These are phyloP conservation scores for Palaemon carinicauda DNA, from an alignment of 1,140 invertebrate genomes.

Conservation along the genomic window DNA sequence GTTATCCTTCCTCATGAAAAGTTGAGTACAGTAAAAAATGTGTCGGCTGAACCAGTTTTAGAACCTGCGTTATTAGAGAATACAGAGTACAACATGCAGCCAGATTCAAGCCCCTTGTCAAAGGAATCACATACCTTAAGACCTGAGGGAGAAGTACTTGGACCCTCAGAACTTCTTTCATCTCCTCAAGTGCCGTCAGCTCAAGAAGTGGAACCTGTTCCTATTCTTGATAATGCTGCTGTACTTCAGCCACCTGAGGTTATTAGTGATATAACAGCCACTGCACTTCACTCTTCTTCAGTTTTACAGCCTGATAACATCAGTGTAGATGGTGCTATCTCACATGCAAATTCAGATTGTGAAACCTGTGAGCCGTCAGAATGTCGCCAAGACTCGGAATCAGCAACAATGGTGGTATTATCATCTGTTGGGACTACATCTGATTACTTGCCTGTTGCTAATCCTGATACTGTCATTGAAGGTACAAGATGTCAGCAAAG, in stretches of 20 bases:
- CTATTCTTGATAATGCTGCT: background rate
- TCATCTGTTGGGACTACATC: constrained; percentile 21
- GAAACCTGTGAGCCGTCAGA: background rate
- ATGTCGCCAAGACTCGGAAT: background rate
- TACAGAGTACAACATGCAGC: background rate
- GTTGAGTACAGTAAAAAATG: background rate
- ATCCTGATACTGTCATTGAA: constrained; percentile 5
- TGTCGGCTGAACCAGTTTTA: background rate
- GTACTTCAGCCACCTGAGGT: constrained; percentile 30
- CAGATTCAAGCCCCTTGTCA: background rate
- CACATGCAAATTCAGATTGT: background rate
- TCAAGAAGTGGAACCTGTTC: constrained; percentile 19
- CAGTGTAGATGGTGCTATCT: background rate
- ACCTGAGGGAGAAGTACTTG: constrained; percentile 8
- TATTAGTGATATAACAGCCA: background rate
- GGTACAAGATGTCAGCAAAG: constrained; percentile 10
- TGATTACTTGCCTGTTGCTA: constrained; percentile 19
- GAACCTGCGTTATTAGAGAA: background rate
- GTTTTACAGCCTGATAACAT: constrained; percentile 32
- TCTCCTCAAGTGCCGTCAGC: constrained; percentile 13
- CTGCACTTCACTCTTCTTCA: background rate
- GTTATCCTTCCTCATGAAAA: constrained; percentile 23
- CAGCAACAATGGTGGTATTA: constrained; percentile 28
- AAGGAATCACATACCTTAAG: constrained; percentile 2
- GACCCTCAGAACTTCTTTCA: background rate